Evolutionary conservation across 2,888 invertebrate genomes (phyloP).

Genomic region (Mantis religiosa): DNA sequence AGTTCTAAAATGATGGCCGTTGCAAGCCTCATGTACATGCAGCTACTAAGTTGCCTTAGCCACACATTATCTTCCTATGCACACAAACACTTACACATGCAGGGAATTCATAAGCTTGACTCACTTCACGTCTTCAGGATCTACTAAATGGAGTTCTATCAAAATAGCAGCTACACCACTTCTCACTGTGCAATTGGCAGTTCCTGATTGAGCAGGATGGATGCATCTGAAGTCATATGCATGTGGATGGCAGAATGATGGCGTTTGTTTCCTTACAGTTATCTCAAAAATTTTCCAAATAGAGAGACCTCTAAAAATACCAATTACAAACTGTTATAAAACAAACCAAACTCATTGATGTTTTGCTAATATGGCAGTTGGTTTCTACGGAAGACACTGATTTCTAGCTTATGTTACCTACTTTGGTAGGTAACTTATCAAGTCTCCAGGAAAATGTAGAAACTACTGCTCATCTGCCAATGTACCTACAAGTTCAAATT

Average conservation of each 20-base stretch:
- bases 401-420: background rate
- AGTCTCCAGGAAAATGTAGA: background rate
- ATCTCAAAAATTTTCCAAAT: background rate
- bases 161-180: background rate
- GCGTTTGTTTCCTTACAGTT: background rate
- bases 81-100: background rate
- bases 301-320: background rate
- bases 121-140: background rate
- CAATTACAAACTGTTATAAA: background rate
- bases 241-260: background rate
- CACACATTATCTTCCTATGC: background rate
- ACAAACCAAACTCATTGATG: background rate
- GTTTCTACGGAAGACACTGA: slow-evolving; percentile 14
- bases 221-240: background rate
- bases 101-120: background rate
- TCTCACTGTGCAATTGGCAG: background rate
- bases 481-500: background rate
- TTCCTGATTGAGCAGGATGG: background rate
- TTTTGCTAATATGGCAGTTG: slow-evolving; percentile 4
- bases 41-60: background rate
- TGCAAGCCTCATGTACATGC: background rate
- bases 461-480: slow-evolving; percentile 1
- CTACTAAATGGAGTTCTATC: background rate
- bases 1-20: background rate
- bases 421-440: background rate